These are phyloP conservation scores for Akabosia matsudoensis DNA, from an alignment of 1,140 invertebrate species.

Conservation along the genomic window DNA sequence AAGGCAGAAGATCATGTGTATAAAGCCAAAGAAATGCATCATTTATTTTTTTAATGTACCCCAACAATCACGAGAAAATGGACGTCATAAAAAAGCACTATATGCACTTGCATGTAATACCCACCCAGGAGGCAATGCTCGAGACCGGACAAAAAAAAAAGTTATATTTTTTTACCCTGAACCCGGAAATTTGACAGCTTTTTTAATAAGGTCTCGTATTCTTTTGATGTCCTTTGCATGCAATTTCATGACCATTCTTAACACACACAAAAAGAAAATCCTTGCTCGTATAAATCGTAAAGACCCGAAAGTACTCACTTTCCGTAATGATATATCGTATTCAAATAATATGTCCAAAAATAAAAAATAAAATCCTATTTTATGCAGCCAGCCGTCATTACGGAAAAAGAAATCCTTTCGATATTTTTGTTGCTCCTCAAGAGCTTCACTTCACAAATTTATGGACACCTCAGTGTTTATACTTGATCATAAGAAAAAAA, in stretches of 20 bases:
- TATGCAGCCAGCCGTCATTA: neutral
- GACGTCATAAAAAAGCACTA: neutral
- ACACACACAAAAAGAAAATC: neutral
- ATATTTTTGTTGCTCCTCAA: too few species aligned
- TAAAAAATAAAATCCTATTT: neutral
- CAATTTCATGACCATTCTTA: neutral
- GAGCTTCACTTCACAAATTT: too few species aligned
- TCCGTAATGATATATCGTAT: neutral
- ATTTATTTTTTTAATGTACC: neutral
- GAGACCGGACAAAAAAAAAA: neutral
- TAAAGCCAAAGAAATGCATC: neutral
- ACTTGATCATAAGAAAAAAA: neutral
- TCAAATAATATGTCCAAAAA: neutral
- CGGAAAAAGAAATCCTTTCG: neutral
- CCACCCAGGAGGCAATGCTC: neutral
- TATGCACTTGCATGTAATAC: neutral
- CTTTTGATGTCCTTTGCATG: slow-evolving; percentile 13
- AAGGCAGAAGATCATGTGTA: neutral
- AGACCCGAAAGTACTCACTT: neutral
- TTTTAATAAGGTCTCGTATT: slow-evolving; percentile 15
- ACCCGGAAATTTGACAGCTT: slow-evolving; percentile 23
- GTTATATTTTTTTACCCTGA: neutral
- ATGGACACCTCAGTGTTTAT: slow-evolving; percentile 8
- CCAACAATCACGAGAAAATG: neutral
- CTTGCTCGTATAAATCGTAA: neutral